Conservation (phyloP, 2,113 vertebrate species). For the Anolis sagrei region DNA sequence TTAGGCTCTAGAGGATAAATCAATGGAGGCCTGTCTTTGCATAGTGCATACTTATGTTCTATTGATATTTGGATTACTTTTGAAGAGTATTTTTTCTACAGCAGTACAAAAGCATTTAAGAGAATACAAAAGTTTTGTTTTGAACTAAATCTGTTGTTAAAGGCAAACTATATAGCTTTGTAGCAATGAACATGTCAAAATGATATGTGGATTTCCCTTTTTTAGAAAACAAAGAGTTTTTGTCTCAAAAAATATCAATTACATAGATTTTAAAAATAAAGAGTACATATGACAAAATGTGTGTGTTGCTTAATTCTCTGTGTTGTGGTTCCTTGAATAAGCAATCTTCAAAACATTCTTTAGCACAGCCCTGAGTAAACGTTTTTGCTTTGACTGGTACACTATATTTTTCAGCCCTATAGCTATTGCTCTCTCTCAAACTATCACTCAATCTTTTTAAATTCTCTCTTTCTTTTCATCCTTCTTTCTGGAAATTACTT, state of each 20-base stretch:
- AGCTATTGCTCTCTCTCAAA: too few relatives aligned
- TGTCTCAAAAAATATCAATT: background rate
- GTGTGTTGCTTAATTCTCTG: background rate
- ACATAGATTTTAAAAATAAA: background rate
- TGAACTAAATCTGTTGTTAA: background rate
- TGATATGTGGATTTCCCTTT: background rate
- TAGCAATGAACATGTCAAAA: background rate
- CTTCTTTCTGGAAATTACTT: too few relatives aligned
- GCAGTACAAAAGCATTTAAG: background rate
- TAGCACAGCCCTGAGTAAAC: background rate
- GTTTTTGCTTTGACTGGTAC: background rate
- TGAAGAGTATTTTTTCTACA: background rate
- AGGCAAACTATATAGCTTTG: background rate
- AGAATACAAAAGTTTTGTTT: background rate
- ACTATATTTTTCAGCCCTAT: background rate
- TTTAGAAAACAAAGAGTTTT: background rate
- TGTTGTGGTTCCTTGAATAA: background rate
- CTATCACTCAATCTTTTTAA: too few relatives aligned
- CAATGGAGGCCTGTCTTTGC: background rate
- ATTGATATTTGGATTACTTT: background rate
- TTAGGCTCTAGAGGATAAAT: background rate
- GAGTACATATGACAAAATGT: background rate
- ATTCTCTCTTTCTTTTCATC: too few relatives aligned
- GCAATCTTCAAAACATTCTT: background rate
- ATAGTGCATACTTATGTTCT: background rate